Evolutionary conservation across 2,888 invertebrate species (phyloP), one percentile per base, ranked within the genome.

Genomic region (Dyspetes luteomarginatus): DNA sequence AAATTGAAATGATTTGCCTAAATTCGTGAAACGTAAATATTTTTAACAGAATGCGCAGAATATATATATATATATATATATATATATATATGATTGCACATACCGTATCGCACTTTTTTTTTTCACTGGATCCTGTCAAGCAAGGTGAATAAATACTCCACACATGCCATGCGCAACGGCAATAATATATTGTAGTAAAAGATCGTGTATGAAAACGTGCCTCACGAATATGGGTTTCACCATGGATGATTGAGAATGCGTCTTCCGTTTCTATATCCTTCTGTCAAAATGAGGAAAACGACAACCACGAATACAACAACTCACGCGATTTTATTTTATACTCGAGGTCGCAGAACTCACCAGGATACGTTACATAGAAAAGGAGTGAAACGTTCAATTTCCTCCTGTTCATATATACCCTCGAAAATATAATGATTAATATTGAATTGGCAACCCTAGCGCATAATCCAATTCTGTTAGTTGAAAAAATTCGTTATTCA

Each of bases 221-320:
- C 9, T 9, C 50, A 19, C 41, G 50, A 71, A 58, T 72, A 65
- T 71, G 71, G 48, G 72, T 72, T 65, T 71, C 50, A 58, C 58
- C 15, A 1, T 9, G 71, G 72, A 72, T 65, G 72, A 78, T 78
- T 72, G 71, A 78, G 65, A 72, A 72, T 58, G 41, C 71, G 65
- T 65, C 48, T 65, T 72, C 65, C 77, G 65, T 19, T 60, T 28
- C 30, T 28, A 22, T 65, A 50, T 30, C 50, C 28, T 67, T 62
- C 62, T 72, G 17, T 41, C 3, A 41, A 60, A 41, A 65, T 36
- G 45, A 71, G 28, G 43, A 28, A 45, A 55, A 9, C 15, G 48
- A 48, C 48, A 17, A 48, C 15, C 5, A 15, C 48, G 48, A 48
- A 15, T 71, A 9, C 56, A 22, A 36, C 45, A 56, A 22, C 55